Evolutionary conservation across 2,113 vertebrate genomes (phyloP).

Genomic region (Pseudorhombus dupliciocellatus): DNA sequence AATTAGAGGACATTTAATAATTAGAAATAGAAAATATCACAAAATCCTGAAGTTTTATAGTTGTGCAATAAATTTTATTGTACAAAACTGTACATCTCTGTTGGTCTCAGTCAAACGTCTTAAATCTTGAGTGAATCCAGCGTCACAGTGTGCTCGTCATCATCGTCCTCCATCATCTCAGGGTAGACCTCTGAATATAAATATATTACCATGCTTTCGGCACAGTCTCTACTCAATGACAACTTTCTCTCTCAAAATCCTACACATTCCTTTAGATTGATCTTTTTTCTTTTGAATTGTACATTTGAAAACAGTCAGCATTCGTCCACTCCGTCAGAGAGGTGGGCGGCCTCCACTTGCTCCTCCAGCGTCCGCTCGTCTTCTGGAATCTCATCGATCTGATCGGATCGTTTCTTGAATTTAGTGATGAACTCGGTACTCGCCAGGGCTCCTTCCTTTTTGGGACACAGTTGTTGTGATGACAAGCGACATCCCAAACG

Average conservation of each 20-base stretch:
- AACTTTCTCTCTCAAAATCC: not conserved
- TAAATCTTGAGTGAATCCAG: slow-evolving; percentile 12
- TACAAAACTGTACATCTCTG: slow-evolving; percentile 53
- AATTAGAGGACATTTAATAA: not conserved
- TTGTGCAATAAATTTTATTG: slow-evolving; percentile 47
- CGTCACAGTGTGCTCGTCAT: not conserved
- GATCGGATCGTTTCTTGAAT: slow-evolving; percentile 53
- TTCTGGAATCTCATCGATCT: slow-evolving; percentile 13
- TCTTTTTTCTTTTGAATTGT: not conserved
- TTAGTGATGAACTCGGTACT: slow-evolving; percentile 81
- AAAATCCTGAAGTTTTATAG: not conserved
- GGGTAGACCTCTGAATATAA: slow-evolving; percentile 37
- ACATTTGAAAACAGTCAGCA: not conserved
- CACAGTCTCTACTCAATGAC: not conserved
- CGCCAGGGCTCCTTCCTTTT: slow-evolving; percentile 74
- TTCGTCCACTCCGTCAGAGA: slow-evolving; percentile 45
- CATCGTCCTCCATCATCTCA: not conserved
- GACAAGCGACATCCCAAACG: slow-evolving; percentile 55
- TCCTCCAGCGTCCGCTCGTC: slow-evolving; percentile 39
- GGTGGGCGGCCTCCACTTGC: slow-evolving; percentile 49
- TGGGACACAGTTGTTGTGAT: slow-evolving; percentile 59
- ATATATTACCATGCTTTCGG: slow-evolving; percentile 25
- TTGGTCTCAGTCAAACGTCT: slow-evolving; percentile 25
- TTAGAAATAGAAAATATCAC: no score
- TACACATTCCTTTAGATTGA: not conserved